Evolutionary conservation across 2,113 vertebrate genomes (phyloP), one percentile per base, ranked within the genome.

Genomic region (Phaethornis superciliosus): DNA sequence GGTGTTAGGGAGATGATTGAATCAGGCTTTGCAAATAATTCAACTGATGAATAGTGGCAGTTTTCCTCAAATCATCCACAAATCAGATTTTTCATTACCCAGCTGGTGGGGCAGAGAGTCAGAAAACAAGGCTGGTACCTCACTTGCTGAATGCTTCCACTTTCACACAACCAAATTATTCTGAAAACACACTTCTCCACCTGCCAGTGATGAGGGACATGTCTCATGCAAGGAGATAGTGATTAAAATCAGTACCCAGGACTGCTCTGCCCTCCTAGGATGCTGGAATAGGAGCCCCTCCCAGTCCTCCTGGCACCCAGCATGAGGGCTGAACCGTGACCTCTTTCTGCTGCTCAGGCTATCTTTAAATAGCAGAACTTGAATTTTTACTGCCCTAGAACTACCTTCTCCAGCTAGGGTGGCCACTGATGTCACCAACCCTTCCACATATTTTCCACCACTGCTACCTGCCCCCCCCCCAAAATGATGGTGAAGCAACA

Each of bases 11-110:
- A 79, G 74, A 42, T 8, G 70, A 96, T 79, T 90, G 93, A 95
- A 94, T 96, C 87, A 94, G 80, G 44, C 65, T 88, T 91, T 0
- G 20, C 77, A 86, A 92, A 91, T 93, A 94, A 86, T 93, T 88
- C 67, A 76, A 47, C 81, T 93, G 88, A 94, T 90, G 94, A 95
- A 95, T 82, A 92, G 94, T 90, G 88, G 92, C 87, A 94, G 87
- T 92, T 94, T 93, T 82, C 87, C 91, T 93, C 96, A 81, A 94
- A 86, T 89, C 78, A 95, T 84, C 93, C 71, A 82, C 94, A 90
- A 91, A 95, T 94, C 95, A 89, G 79, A 85, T 93, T 94, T 95
- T 93, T 96, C 88, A 90, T 94, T 94, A 89, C 40, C 60, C 65
- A 60, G 87, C 23, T 4, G 4, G 60, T 3, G 8, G 78, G 81